phyloP scores from a whole-genome alignment of 2,113 vertebrate genomes.

The Sciurus niger region DNA sequence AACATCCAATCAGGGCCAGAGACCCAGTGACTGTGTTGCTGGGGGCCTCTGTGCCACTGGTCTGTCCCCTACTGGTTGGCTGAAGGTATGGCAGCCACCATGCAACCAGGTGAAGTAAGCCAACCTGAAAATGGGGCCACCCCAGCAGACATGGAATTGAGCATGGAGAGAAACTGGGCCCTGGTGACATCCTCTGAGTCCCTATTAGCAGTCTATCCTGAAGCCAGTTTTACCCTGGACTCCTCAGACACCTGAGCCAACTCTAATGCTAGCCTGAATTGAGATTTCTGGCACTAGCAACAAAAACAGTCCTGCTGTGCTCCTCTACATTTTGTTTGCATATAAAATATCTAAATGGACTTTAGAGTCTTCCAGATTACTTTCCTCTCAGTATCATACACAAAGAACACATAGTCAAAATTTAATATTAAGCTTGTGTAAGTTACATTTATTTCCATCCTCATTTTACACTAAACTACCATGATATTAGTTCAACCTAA shows the following conservation, averaged over 20 bases:
- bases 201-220: no score
- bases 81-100: background rate
- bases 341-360: conserved; percentile 19
- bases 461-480: conserved; percentile 64
- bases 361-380: conserved; percentile 36
- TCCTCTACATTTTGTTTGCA: conserved; percentile 25
- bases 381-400: conserved; percentile 24
- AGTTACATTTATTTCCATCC: conserved; percentile 51
- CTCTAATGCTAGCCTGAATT: no score
- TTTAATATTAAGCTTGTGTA: conserved; percentile 52
- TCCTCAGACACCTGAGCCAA: background rate
- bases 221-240: background rate
- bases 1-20: background rate
- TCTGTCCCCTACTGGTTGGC: background rate
- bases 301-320: background rate
- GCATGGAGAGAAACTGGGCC: background rate
- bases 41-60: background rate
- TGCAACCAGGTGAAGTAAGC: background rate
- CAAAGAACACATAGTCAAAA: conserved; percentile 41
- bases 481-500: conserved; percentile 67
- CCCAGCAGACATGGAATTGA: background rate
- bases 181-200: background rate
- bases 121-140: background rate
- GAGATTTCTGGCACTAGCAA: no score
- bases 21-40: background rate